Base-by-base conservation (phyloP, 2,113 vertebrate genomes). In the Fulica atra region DNA sequence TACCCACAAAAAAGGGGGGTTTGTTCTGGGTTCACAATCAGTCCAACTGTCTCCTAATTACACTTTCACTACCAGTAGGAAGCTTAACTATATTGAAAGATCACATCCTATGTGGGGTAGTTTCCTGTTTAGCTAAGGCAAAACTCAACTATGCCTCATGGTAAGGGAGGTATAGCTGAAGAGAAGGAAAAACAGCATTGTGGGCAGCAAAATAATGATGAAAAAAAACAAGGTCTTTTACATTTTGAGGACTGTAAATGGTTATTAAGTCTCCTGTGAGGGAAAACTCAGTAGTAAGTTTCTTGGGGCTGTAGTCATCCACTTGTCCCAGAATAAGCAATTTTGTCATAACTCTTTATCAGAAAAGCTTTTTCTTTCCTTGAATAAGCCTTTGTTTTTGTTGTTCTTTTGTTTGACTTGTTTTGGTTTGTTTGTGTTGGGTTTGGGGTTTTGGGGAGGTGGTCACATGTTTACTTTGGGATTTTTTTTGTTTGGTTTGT, bases 401-500 rank as follows among this genome's bases (percentile, higher is more conserved):
- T 9, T 85, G 25, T 57, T 48, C 3, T 63, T 65, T 4, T 16
- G 2, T 48, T 57, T 53, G 8, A 0, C 35, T 63, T 76, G 3
- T 4, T 73, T 65, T 50, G 5, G 6, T 18, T 89, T 51, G n/a
- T 42, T 9, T 66, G 19, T 36, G 8, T n/a, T 48, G 4, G 3
- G 5, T 51, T 79, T 65, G 1, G 2, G 3, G 25, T 64, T 68
- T 60, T 16, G 9, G 6, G 1, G 20, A 6, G 46, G 46, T 48
- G 46, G 46, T 48, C 42, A 44, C 42, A 44, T 17, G 42, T 44
- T 44, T 42, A 42, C 42, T 51, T 59, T 31, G 25, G 50, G 23
- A 6, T 0, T 4, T 23, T 57, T 40, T 40, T 20, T 38, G 6
- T 40, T 14, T 64, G 7, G 29, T 23, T 8, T 2, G 7, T 10